Evolutionary conservation across 2,888 invertebrate genomes (phyloP), one percentile per base, ranked within the genome.

Genomic region (Alsophila aescularia): DNA sequence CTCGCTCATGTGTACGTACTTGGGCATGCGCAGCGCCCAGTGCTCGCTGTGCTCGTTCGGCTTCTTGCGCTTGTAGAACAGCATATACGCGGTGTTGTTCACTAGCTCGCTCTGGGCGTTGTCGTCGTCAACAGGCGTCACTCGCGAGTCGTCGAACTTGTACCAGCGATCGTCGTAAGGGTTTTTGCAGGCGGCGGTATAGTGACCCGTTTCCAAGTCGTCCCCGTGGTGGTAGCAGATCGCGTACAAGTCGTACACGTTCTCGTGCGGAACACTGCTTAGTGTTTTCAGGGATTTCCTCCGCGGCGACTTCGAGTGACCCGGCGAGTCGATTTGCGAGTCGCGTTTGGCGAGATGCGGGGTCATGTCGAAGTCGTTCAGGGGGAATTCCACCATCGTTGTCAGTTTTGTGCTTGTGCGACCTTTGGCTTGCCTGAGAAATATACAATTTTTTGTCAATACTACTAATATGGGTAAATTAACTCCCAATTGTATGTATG

Each of bases 151-250:
- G 80, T 99, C 98, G 87, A 97, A 99, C 68, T 96, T 95, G 85
- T 98, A 98, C 99, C 99, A 99, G 72, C 95, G 95, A 12, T 95
- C 95, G 79, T 98, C 97, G 76, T 97, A 97, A 0, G 98, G 98
- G 85, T 98, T 98, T 73, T 96, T 96, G 79, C 98, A 98, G 61
- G 96, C 98, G 0, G 98, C 98, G 71, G 98, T 98, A 79, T 99
- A 99, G 84, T 99, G 99, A 0, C 98, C 98, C 0, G 98, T 98
- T 79, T 97, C 97, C 62, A 98, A 66, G 74, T 96, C 96, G 67
- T 95, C 96, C 0, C 98, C 98, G 79, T 98, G 98, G 83, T 99
- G 99, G 88, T 99, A 98, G 77, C 98, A 98, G 13, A 99, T 96
- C 0, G 97, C 98, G 84, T 98, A 98, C 29, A 99, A 92, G 81